phyloP scores from a whole-genome alignment of 2,797 vertebrate species.

The Siniperca scherzeri region DNA sequence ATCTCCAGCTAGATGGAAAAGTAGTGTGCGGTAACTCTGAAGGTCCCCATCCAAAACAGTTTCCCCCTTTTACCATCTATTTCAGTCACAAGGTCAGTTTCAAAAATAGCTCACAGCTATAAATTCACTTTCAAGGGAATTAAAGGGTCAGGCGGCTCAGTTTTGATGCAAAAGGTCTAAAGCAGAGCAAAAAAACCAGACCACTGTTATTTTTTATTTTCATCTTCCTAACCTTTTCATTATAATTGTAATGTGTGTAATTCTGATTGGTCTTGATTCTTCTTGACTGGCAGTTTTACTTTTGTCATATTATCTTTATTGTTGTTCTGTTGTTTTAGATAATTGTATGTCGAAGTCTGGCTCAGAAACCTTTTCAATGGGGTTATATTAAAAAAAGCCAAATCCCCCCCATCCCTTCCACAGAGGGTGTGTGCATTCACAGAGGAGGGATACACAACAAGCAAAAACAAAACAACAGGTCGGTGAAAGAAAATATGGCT shows the following conservation, averaged over 20 bases:
- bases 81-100: conserved; percentile 60
- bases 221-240: background rate
- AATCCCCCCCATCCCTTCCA: too few relatives aligned
- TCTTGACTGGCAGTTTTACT: background rate
- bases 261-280: background rate
- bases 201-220: background rate
- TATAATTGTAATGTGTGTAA: background rate
- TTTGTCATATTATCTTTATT: background rate
- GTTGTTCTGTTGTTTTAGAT: background rate
- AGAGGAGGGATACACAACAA: too few relatives aligned
- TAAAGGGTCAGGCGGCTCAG: background rate
- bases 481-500: too few relatives aligned
- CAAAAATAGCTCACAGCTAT: conserved; percentile 39
- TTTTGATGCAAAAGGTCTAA: background rate
- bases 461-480: too few relatives aligned
- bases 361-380: background rate
- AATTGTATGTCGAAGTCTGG: too few relatives aligned
- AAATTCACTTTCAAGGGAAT: conserved; percentile 34
- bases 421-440: too few relatives aligned
- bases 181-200: background rate
- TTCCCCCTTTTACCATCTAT: conserved; percentile 48
- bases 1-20: background rate
- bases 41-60: conserved; percentile 33
- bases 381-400: too few relatives aligned
- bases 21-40: background rate